Evolutionary conservation across 2,797 vertebrate species (phyloP).

Genomic region (Lacerta agilis): DNA sequence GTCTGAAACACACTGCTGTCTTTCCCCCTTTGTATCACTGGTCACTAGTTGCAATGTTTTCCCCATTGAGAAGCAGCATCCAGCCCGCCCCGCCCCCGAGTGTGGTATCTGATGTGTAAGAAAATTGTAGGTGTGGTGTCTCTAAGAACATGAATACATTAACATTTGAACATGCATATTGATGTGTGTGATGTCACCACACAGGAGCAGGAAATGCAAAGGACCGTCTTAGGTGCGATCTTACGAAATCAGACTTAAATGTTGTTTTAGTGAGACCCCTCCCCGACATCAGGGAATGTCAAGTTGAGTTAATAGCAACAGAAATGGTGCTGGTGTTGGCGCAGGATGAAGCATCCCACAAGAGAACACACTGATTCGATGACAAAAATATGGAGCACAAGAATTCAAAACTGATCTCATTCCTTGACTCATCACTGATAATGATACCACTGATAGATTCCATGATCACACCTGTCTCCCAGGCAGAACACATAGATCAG

Average conservation of each 20-base stretch:
- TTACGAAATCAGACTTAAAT: neutral
- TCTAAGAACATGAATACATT: constrained; percentile 21
- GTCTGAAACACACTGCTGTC: too few relatives aligned
- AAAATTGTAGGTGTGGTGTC: constrained; percentile 1
- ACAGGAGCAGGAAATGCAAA: neutral
- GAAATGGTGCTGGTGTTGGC: neutral
- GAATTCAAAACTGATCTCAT: too few relatives aligned
- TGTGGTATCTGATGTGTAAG: neutral
- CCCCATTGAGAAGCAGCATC: neutral
- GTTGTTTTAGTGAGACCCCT: neutral
- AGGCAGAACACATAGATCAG: neutral
- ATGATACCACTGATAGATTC: neutral
- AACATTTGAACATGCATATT: constrained; percentile 20
- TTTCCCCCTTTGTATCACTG: neutral
- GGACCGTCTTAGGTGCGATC: neutral
- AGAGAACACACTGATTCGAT: neutral
- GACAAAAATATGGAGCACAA: neutral
- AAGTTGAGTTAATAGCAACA: neutral
- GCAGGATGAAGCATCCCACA: neutral
- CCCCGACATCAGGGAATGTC: neutral
- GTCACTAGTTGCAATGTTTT: neutral
- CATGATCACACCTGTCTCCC: neutral
- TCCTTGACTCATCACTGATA: neutral
- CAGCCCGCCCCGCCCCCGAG: neutral
- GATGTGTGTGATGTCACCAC: neutral